Percentiles rank a stretch among this genome's conserved stretches.
These are phyloP conservation scores for Penaeus vannamei DNA, from an alignment of 1,140 invertebrate genomes.

Conservation along the genomic window DNA sequence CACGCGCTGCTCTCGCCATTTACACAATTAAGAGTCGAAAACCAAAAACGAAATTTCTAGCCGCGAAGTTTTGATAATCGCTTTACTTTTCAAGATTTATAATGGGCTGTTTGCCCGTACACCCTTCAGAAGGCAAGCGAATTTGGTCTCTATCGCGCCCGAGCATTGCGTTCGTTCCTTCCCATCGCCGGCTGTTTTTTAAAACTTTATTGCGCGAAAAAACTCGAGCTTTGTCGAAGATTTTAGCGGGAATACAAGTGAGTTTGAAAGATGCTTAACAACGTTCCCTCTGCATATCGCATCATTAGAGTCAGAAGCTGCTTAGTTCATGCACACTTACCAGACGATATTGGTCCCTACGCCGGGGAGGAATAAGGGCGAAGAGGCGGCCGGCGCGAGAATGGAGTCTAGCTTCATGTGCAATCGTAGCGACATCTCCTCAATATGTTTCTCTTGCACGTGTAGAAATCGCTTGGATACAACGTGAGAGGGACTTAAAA, in stretches of 20 bases:
- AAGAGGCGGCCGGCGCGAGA: neutral
- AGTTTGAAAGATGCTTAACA: conserved; percentile 65
- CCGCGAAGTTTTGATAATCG: conserved; percentile 62
- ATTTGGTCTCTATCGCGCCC: conserved; percentile 6
- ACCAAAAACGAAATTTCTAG: conserved; percentile 34
- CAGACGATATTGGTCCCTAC: conserved; percentile 8
- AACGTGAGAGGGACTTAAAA: conserved; percentile 34
- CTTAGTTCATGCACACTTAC: conserved; percentile 40
- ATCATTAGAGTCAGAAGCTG: conserved; percentile 63
- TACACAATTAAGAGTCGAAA: neutral
- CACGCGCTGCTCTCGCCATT: neutral
- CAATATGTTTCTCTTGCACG: conserved; percentile 52
- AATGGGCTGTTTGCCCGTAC: conserved; percentile 51
- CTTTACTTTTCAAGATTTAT: conserved; percentile 51
- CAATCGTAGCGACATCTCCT: conserved; percentile 35
- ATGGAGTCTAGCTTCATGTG: conserved; percentile 46
- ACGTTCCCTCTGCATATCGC: conserved; percentile 59
- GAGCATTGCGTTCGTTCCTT: conserved; percentile 4
- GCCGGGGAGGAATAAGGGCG: neutral
- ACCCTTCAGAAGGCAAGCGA: neutral
- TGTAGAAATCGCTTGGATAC: conserved; percentile 52
- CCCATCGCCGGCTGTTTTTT: conserved; percentile 25
- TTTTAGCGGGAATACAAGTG: conserved; percentile 64
- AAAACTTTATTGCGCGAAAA: conserved; percentile 55
- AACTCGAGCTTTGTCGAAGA: conserved; percentile 59